Conservation (phyloP, 2,888 invertebrate genomes). For the Plebejus argus region DNA sequence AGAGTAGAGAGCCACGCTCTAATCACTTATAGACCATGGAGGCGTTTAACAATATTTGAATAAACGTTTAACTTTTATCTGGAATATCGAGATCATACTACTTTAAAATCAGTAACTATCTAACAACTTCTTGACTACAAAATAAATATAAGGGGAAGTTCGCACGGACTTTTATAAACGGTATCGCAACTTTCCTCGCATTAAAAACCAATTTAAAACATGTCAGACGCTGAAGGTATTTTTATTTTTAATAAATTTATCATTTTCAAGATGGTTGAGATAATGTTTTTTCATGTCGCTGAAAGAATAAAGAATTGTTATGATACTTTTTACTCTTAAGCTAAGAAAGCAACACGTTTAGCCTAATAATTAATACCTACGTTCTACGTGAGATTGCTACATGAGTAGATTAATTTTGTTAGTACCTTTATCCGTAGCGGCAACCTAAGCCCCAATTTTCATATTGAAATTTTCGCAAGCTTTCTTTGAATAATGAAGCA, state of each 20-base stretch:
- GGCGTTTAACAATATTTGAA: background rate
- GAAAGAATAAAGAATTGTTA: background rate
- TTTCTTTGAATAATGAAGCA: too few species aligned
- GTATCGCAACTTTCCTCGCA: slow-evolving; percentile 26
- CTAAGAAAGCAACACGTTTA: too few species aligned
- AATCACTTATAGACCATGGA: too few species aligned
- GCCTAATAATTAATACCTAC: too few species aligned
- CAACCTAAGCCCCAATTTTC: too few species aligned
- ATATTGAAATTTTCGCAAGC: too few species aligned
- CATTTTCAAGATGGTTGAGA: background rate
- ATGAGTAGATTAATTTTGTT: too few species aligned
- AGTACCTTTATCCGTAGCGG: too few species aligned
- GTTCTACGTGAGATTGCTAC: too few species aligned
- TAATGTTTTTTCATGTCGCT: background rate
- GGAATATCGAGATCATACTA: slow-evolving; percentile 29
- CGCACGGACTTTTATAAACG: slow-evolving; percentile 28
- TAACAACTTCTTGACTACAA: slow-evolving; percentile 35
- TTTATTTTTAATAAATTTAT: slow-evolving; percentile 22
- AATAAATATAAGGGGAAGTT: slow-evolving; percentile 49
- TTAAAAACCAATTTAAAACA: slow-evolving; percentile 32
- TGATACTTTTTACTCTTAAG: background rate
- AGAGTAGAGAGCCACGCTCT: too few species aligned
- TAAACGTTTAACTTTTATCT: slow-evolving; percentile 13
- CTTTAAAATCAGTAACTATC: slow-evolving; percentile 33
- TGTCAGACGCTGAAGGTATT: slow-evolving; percentile 16